These are phyloP conservation scores for Gymnopithys bicolor DNA, from an alignment of 2,797 vertebrate species.

Conservation along the genomic window DNA sequence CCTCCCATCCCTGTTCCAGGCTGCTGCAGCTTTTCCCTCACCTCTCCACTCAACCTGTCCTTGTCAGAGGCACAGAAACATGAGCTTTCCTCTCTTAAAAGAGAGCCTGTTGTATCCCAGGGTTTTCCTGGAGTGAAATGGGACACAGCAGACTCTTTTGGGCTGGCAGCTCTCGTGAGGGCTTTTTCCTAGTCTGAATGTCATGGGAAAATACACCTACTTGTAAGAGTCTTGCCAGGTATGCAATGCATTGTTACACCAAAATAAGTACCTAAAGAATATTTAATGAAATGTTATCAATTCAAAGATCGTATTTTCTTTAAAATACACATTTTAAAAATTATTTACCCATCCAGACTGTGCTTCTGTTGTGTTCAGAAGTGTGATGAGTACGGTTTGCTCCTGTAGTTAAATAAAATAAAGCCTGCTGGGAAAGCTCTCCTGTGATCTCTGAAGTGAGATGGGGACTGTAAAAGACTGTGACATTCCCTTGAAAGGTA, in stretches of 20 bases:
- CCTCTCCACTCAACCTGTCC: background rate
- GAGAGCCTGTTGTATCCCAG: background rate
- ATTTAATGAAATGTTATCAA: background rate
- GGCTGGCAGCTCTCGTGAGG: background rate
- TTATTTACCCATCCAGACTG: background rate
- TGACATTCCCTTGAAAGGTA: background rate
- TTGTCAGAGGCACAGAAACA: background rate
- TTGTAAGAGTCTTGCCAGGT: background rate
- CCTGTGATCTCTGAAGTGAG: background rate
- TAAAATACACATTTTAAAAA: accelerated
- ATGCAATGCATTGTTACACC: background rate
- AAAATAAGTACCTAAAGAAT: background rate
- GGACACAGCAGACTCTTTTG: background rate
- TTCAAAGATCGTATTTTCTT: background rate
- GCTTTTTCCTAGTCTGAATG: background rate
- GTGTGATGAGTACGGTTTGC: background rate
- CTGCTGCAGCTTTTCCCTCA: background rate
- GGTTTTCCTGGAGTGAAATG: background rate
- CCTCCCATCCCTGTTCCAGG: background rate
- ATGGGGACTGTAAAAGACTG: background rate
- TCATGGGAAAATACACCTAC: background rate
- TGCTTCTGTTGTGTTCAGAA: background rate
- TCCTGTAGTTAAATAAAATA: background rate
- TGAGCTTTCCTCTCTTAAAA: background rate
- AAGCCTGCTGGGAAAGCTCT: background rate